Evolutionary conservation across 2,888 invertebrate genomes (phyloP), one percentile per base, ranked within the genome.

Genomic region (Esperia sulphurella): DNA sequence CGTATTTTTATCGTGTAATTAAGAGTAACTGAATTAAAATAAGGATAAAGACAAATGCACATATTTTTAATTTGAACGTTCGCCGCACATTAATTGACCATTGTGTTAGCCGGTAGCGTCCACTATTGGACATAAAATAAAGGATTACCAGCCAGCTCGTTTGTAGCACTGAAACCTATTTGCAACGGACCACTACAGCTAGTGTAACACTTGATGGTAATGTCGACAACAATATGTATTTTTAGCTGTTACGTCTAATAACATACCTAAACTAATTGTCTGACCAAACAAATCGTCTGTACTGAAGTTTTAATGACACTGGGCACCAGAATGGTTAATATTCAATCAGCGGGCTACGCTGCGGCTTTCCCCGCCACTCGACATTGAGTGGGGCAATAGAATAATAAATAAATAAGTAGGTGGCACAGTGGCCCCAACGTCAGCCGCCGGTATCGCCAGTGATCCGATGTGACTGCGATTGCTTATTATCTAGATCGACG

Each of bases 361-460:
- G 81, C 79, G 78, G 73, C 71, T 72, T 67, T 73, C 72, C 68
- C 78, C 71, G 74, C 78, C 79, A 76, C 76, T 79, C 79, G 60
- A 68, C 75, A 67, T 73, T 74, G 81, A 83, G 78, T 80, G 76
- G 75, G 82, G 79, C 77, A 77, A 79, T 81, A 83, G 82, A 76
- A 79, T 78, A 73, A 80, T 83, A 82, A 80, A 83, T 84, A 84
- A 81, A 79, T 75, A 81, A 83, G 79, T 70, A 75, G 74, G 60
- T 58, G 62, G 68, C 59, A 54, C 60, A 52, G 49, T 47, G 57
- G 55, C 54, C 51, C 51, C 52, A 21, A 2, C 21, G 21, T 5
- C 21, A 54, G 53, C 53, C 50, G 48, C 58, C 45, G 21, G 21
- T 5, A 21, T 3, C 21, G 21, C 21, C 21, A 21, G 52, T 53